Evolutionary conservation across 2,797 vertebrate species (phyloP).

Genomic region (Myotis planiceps): DNA sequence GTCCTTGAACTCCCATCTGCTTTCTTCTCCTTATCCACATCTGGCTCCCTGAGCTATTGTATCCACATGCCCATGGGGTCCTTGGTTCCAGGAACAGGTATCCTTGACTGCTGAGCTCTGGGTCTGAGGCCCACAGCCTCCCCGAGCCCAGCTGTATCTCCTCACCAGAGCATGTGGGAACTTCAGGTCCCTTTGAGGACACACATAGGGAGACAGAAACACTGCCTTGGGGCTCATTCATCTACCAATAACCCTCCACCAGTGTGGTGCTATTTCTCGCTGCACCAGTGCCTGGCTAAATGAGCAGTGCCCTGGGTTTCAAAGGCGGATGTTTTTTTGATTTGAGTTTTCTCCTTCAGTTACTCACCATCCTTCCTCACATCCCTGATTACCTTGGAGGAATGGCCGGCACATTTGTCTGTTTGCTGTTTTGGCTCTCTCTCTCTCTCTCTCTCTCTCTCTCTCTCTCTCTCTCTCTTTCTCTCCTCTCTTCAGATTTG

Average conservation of each 20-base stretch:
- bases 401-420: rapidly evolving
- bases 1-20: not conserved
- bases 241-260: rapidly evolving
- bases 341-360: not conserved
- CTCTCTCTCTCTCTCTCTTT: not conserved
- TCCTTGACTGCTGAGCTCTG: not conserved
- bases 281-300: rapidly evolving
- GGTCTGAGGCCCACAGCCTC: not conserved
- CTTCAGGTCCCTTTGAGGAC: not conserved
- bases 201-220: not conserved
- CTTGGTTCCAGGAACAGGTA: not conserved
- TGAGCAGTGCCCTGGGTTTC: not conserved
- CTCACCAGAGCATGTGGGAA: not conserved
- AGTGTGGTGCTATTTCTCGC: not conserved
- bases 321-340: not conserved
- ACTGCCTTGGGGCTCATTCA: not conserved
- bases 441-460: not conserved
- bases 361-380: not conserved
- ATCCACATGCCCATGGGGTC: not conserved
- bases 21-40: not conserved
- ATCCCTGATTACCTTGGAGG: not conserved
- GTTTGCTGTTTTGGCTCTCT: not conserved
- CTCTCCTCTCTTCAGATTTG: not conserved
- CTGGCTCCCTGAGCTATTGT: no score
- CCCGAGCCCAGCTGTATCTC: no score